A percentile compares a stretch with the other conserved stretches of the same genome.
phyloP scores from a whole-genome alignment of 2,888 invertebrate species.

The Xanthorhoe designata region DNA sequence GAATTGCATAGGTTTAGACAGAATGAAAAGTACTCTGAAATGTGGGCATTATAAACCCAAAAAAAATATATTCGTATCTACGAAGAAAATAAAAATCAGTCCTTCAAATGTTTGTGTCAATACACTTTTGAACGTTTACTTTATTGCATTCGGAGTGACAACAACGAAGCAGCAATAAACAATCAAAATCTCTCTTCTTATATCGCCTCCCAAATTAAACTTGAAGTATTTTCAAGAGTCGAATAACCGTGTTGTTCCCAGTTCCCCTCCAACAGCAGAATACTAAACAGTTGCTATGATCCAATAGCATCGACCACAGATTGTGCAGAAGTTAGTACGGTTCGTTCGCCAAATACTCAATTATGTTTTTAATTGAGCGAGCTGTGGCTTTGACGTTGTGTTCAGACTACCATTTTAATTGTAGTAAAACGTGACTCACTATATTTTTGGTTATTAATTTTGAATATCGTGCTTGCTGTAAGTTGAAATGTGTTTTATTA shows the following conservation, averaged over 20 bases:
- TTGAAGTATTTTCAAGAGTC: slow-evolving; percentile 52
- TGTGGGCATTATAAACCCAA: no score
- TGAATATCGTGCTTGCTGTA: background rate
- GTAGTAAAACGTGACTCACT: slow-evolving; percentile 7
- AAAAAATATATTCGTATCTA: no score
- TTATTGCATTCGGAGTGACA: background rate
- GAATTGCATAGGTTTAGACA: no score
- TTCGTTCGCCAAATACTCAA: slow-evolving; percentile 64
- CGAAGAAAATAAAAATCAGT: no score
- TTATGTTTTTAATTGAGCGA: slow-evolving; percentile 78
- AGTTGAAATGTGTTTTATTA: background rate
- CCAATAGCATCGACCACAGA: background rate
- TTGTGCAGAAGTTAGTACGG: slow-evolving; percentile 16
- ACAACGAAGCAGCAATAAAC: background rate
- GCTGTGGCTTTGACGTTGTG: slow-evolving; percentile 67
- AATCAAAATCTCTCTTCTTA: slow-evolving; percentile 4
- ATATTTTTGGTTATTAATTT: background rate
- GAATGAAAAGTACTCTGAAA: no score
- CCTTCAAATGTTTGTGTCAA: background rate
- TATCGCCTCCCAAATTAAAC: slow-evolving; percentile 16
- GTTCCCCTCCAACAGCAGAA: slow-evolving; percentile 29
- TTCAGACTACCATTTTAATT: slow-evolving; percentile 20
- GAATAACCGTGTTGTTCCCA: slow-evolving; percentile 42
- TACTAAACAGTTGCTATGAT: slow-evolving; percentile 10
- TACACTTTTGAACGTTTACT: background rate